These are phyloP conservation scores for Cantharis nigra DNA, from an alignment of 2,888 invertebrate genomes.

Conservation along the genomic window DNA sequence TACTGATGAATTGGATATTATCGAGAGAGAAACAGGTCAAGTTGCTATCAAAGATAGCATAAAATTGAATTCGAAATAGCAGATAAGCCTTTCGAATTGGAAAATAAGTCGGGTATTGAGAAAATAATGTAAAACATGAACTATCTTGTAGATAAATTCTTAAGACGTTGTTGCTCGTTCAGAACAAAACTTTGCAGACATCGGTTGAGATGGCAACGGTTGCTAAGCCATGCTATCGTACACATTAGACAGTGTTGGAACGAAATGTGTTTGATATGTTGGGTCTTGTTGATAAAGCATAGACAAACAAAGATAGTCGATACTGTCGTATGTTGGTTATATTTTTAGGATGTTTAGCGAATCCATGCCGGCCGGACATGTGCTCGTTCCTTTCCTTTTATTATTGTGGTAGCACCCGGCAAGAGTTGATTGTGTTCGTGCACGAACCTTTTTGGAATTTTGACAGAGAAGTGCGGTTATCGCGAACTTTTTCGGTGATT, in stretches of 20 bases:
- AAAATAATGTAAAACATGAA: not conserved
- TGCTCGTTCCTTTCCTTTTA: constrained; percentile 28
- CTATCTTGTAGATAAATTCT: constrained; percentile 18
- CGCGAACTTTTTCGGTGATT: constrained; percentile 1
- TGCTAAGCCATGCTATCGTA: constrained; percentile 43
- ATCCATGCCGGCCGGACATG: constrained; percentile 35
- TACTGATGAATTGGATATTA: not conserved
- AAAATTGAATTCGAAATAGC: not conserved
- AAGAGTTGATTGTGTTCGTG: constrained; percentile 18
- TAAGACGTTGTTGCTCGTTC: constrained; percentile 19
- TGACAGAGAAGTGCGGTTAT: not conserved
- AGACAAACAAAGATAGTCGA: not conserved
- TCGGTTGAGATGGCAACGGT: constrained; percentile 48
- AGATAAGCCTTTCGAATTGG: not conserved
- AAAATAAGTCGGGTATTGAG: not conserved
- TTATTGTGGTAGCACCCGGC: constrained; percentile 27
- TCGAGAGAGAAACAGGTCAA: not conserved
- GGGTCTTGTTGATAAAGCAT: not conserved
- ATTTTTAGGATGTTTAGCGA: constrained; percentile 5
- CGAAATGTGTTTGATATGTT: not conserved
- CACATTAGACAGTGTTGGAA: not conserved
- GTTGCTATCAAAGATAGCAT: not conserved
- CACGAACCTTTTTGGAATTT: constrained; percentile 1
- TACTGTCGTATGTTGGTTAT: not conserved
- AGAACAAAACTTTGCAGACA: constrained; percentile 18